Base-by-base conservation (phyloP, 2,113 vertebrate species). In the Lampris incognitus region DNA sequence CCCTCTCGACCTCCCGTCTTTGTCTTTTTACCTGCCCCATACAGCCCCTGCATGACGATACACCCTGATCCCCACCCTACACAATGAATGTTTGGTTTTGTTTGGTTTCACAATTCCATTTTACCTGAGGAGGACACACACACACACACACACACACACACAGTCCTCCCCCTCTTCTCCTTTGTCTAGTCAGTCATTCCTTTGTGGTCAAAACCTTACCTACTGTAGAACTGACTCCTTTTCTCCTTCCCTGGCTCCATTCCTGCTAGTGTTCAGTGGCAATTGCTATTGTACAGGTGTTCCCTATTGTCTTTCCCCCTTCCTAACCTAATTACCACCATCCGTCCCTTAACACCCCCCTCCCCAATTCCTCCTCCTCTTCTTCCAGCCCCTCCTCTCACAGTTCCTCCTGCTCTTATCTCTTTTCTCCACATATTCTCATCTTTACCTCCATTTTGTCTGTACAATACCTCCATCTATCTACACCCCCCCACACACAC, bases 301-400 rank as follows among this genome's bases (percentile, higher is more conserved):
- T 83, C 79, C 72, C 74, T 44, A 5, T 37, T 67, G 77, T 65
- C 58, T 66, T 10, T 46, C 24, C 51, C 24, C 51, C 73, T 72
- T 75, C 72, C 62, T 56, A 39, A 48, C 54, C 66, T 87, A 87
- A 52, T 89, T 91, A 85, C 76, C 54, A 73, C 54, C 69, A 78
- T 80, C 72, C 66, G 82, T 72, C 69, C 41, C 13, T 4, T 65
- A 59, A 54, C 69, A 40, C 44, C 67, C 42, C 24, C 24, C 24
- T 24, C 24, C 24, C 24, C 24, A 24, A 0, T 24, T 24, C 48
- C 48, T 49, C 5, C 9, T 49, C 48, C 48, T 5, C 9, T 4
- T 65, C 51, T 11, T 62, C 58, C 72, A 59, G 51, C 69, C 42
- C 44, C 67, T 48, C 24, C 49, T 39, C 65, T 52, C 70, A 40